Evolutionary conservation across 2,113 vertebrate genomes (phyloP).

Genomic region (Octodon degus): DNA sequence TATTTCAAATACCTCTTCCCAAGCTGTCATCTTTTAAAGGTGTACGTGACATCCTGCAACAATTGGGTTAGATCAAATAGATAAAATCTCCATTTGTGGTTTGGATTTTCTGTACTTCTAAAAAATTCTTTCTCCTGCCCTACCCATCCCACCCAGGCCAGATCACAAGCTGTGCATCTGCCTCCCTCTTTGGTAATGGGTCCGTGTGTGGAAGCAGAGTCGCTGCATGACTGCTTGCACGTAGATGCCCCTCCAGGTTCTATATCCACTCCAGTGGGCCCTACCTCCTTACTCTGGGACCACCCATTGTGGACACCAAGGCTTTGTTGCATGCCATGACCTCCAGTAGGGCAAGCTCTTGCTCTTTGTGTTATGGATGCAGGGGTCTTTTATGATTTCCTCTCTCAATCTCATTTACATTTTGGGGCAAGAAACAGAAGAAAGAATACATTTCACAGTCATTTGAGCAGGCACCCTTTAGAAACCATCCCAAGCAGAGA

Average conservation of each 20-base stretch:
- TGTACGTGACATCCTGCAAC: neutral
- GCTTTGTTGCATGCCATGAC: neutral
- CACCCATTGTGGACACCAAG: neutral
- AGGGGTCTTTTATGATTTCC: neutral
- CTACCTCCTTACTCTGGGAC: neutral
- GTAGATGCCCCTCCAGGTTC: neutral
- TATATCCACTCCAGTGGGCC: neutral
- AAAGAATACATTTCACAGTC: neutral
- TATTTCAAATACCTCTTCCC: neutral
- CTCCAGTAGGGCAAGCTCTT: neutral
- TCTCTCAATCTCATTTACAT: neutral
- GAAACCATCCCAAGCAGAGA: constrained; percentile 17
- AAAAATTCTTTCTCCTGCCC: neutral
- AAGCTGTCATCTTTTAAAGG: neutral
- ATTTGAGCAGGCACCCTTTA: neutral
- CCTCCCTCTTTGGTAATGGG: neutral
- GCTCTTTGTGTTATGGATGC: neutral
- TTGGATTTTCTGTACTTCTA: neutral
- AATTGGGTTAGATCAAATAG: neutral
- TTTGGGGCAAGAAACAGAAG: constrained; percentile 18
- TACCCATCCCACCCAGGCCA: neutral
- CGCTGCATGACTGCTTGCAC: neutral
- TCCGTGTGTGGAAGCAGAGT: neutral
- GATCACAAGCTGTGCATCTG: neutral
- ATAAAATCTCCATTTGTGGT: neutral